Evolutionary conservation across 2,888 invertebrate genomes (phyloP).

Genomic region (Alcis repandata): DNA sequence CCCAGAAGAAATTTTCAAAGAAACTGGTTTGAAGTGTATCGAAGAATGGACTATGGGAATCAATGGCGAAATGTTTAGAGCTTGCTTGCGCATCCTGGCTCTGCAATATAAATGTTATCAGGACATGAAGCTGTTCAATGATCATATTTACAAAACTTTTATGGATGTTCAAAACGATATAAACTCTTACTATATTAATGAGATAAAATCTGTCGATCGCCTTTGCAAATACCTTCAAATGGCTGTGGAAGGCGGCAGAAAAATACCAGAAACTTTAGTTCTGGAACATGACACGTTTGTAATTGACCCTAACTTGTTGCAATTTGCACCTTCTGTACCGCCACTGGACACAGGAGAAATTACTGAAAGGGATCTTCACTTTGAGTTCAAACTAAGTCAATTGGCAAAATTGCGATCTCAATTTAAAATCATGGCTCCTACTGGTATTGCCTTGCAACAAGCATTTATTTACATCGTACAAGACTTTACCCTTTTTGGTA

Average conservation of each 20-base stretch:
- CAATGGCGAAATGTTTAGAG: constrained; percentile 85
- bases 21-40: constrained; percentile 75
- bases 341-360: constrained; percentile 49
- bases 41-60: constrained; percentile 87
- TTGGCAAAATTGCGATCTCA: constrained; percentile 69
- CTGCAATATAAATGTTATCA: constrained; percentile 72
- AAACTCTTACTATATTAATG: constrained; percentile 75
- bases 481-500: constrained; percentile 82
- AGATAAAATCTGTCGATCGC: constrained; percentile 80
- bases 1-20: constrained; percentile 71
- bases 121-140: constrained; percentile 78
- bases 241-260: constrained; percentile 80
- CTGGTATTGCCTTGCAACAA: constrained; percentile 75
- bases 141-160: constrained; percentile 77
- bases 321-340: constrained; percentile 60
- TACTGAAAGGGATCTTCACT: constrained; percentile 56
- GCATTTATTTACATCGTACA: constrained; percentile 83
- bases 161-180: constrained; percentile 76
- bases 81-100: constrained; percentile 73
- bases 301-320: constrained; percentile 78
- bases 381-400: constrained; percentile 74
- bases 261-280: constrained; percentile 77
- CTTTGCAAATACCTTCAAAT: constrained; percentile 83
- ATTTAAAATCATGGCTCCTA: constrained; percentile 77
- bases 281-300: constrained; percentile 82